A percentile compares a stretch with the other conserved stretches of the same genome.
phyloP scores from a whole-genome alignment of 2,113 vertebrate genomes.

The Lagopus leucura region DNA sequence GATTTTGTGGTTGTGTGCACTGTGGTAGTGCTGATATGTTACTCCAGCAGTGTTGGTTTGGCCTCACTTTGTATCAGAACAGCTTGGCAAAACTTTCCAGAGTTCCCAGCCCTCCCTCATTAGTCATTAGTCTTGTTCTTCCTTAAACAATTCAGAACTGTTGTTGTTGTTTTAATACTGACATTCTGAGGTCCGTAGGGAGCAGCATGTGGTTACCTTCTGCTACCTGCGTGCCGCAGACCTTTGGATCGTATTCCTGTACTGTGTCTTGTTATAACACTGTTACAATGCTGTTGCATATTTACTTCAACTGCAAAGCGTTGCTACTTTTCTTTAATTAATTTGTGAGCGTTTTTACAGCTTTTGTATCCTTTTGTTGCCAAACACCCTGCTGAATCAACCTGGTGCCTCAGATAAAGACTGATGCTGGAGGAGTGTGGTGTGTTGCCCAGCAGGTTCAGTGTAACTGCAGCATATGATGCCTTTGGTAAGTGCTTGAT shows the following conservation, averaged over 20 bases:
- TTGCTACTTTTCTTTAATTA: neutral
- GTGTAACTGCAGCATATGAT: accelerated
- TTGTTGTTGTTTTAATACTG: neutral
- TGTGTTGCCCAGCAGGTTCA: neutral
- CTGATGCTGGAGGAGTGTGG: neutral
- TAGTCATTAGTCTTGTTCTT: neutral
- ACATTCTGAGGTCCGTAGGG: neutral
- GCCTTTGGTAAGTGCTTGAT: neutral
- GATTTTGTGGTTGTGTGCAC: neutral
- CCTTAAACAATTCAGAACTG: neutral
- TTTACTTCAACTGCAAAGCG: neutral
- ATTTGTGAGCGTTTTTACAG: neutral
- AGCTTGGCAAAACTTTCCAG: neutral
- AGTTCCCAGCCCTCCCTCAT: neutral
- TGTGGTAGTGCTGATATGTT: neutral
- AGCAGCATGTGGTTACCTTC: neutral
- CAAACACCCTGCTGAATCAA: neutral
- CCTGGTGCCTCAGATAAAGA: neutral
- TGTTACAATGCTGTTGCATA: accelerated
- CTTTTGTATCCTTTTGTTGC: neutral
- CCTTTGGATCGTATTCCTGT: neutral
- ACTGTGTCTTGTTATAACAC: neutral
- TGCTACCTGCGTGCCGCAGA: neutral
- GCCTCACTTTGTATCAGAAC: neutral
- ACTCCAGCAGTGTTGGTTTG: neutral